A percentile compares a stretch with the other conserved stretches of the same genome.
Evolutionary conservation across 2,888 invertebrate species (phyloP).

Genomic region (Drosophila kuntzei): DNA sequence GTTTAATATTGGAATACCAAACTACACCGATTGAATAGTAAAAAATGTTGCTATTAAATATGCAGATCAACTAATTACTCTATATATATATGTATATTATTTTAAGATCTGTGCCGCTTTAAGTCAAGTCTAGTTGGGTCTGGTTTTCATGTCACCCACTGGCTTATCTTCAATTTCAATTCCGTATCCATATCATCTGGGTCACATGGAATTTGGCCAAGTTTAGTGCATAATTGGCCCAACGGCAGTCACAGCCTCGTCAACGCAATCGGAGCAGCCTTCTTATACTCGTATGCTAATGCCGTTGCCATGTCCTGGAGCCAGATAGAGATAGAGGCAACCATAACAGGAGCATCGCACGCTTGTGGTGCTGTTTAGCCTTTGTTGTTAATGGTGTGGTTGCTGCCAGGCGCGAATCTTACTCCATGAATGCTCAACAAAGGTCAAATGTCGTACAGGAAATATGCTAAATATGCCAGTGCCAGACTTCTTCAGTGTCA

Average conservation of each 20-base stretch:
- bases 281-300: constrained; percentile 62
- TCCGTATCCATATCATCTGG: constrained; percentile 34
- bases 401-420: constrained; percentile 48
- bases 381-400: constrained; percentile 1
- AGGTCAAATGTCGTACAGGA: constrained; percentile 64
- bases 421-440: constrained; percentile 52
- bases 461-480: constrained; percentile 68
- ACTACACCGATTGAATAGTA: background rate
- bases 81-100: background rate
- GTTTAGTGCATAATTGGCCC: constrained; percentile 55
- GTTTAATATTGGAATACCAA: constrained; percentile 10
- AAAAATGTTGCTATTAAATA: background rate
- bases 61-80: background rate
- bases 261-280: constrained; percentile 42
- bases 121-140: constrained; percentile 1
- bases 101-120: background rate
- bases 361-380: constrained; percentile 6
- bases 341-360: constrained; percentile 6
- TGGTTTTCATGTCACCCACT: background rate
- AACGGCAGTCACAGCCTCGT: constrained; percentile 42
- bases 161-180: constrained; percentile 11
- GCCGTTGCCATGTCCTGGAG: constrained; percentile 41
- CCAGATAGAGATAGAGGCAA: constrained; percentile 21
- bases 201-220: constrained; percentile 8
- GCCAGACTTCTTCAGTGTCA: constrained; percentile 20